Base-by-base conservation (phyloP, 2,888 invertebrate species). In the Ischnus inquisitorius region DNA sequence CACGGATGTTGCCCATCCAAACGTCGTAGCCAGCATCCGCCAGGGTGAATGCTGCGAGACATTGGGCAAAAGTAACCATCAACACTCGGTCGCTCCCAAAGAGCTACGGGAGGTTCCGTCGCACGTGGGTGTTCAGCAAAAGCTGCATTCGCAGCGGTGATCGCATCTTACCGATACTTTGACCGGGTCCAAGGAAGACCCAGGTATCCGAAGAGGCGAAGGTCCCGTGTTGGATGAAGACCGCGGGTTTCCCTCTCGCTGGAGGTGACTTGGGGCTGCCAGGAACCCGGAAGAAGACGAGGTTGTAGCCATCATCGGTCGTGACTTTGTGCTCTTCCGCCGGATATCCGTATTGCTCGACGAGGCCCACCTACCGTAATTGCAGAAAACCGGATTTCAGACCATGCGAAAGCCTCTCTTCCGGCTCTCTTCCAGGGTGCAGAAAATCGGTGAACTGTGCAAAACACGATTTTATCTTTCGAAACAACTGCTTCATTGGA, bases 11-110 rank as follows among this genome's bases (percentile, higher is more conserved):
- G 0, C 94, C 94, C 10, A 95, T 86, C 95, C 95, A 95, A 0
- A 95, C 95, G 84, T 95, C 95, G 85, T 95, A 95, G 0, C 95
- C 95, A 2, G 94, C 94, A 84, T 95, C 95, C 1, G 95, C 95
- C 78, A 95, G 90, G 5, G 95, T 86, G 84, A 94, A 95, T 1
- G 94, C 95, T 95, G 91, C n/a, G 80, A 86, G 28, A 43, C 68
- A 39, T 71, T 19, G 41, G 39, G 51, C 8, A 19, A 19, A 19
- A 51, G 2, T 19, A 51, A 19, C 8, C 5, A 6, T 6, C 34
- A 8, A 34, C 34, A 8, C 6, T 34, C 8, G 8, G 8, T 34
- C 34, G 34, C 16, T 19, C 16, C 16, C 8, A 4, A 5, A 6
- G 51, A 2, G n/a, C 51, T 2, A 51, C 8, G 19, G 3, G 16